Evolutionary conservation across 2,113 vertebrate genomes (phyloP).

Genomic region (Natator depressus): DNA sequence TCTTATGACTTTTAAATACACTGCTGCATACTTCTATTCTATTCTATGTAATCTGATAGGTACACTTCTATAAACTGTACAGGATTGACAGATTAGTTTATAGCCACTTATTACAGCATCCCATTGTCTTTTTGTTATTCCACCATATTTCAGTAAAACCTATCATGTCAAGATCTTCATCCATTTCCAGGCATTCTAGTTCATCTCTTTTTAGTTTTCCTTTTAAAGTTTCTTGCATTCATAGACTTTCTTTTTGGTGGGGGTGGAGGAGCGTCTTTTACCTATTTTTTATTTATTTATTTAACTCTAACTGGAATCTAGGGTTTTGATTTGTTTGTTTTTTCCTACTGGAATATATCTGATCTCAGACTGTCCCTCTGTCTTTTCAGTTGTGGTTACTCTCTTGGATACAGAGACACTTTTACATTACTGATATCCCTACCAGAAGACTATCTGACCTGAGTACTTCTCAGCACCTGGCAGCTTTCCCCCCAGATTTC

Average conservation of each 20-base stretch:
- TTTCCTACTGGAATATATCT: background rate
- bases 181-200: background rate
- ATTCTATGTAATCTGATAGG: background rate
- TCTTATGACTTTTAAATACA: background rate
- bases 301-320: background rate
- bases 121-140: background rate
- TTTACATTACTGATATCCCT: background rate
- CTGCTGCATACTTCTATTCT: background rate
- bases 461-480: background rate
- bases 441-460: background rate
- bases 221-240: background rate
- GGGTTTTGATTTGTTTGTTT: background rate
- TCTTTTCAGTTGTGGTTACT: background rate
- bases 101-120: background rate
- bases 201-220: background rate
- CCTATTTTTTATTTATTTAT: background rate
- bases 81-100: background rate
- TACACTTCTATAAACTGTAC: background rate
- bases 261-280: background rate
- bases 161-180: background rate
- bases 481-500: fast-evolving
- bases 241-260: background rate
- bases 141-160: background rate
- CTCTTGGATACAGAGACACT: background rate
- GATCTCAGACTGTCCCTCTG: background rate